Evolutionary conservation across 2,888 invertebrate genomes (phyloP).

Genomic region (Miltochrista miniata): DNA sequence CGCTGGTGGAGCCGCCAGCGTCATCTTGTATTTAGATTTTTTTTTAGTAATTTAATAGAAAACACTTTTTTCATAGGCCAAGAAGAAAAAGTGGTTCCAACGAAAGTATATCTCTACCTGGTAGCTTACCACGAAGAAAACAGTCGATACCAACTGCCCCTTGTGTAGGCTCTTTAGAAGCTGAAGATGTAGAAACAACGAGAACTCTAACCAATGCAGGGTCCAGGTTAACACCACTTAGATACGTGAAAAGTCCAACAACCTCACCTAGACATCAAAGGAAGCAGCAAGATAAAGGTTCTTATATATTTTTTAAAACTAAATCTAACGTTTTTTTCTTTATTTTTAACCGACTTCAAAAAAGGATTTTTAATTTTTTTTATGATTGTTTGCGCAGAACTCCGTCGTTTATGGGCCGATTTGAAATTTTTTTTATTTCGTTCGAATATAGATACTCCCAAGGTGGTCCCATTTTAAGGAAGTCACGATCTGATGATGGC

Average conservation of each 20-base stretch:
- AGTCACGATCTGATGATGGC: no score
- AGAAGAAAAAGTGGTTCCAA: constrained; percentile 81
- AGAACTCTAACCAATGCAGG: constrained; percentile 77
- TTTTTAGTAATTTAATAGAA: no score
- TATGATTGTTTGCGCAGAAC: no score
- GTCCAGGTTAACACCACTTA: constrained; percentile 73
- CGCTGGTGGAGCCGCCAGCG: no score
- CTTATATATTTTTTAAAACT: not conserved
- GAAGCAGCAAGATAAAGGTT: constrained; percentile 71
- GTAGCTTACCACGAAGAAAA: constrained; percentile 85
- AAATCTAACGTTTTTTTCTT: no score
- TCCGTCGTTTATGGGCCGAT: no score
- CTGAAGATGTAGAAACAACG: constrained; percentile 77
- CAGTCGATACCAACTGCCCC: constrained; percentile 80
- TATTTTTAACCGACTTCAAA: no score
- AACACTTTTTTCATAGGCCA: constrained; percentile 51
- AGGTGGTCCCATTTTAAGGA: no score
- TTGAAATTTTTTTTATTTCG: no score
- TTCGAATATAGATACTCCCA: no score
- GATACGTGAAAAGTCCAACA: constrained; percentile 74
- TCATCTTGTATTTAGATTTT: no score
- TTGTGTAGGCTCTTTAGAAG: constrained; percentile 76
- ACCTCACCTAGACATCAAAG: constrained; percentile 81
- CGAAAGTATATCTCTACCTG: constrained; percentile 86
- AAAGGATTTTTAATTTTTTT: no score